Percentiles rank a stretch among this genome's conserved stretches.
phyloP scores from a whole-genome alignment of 2,888 invertebrate species.

The Hesperia comma region DNA sequence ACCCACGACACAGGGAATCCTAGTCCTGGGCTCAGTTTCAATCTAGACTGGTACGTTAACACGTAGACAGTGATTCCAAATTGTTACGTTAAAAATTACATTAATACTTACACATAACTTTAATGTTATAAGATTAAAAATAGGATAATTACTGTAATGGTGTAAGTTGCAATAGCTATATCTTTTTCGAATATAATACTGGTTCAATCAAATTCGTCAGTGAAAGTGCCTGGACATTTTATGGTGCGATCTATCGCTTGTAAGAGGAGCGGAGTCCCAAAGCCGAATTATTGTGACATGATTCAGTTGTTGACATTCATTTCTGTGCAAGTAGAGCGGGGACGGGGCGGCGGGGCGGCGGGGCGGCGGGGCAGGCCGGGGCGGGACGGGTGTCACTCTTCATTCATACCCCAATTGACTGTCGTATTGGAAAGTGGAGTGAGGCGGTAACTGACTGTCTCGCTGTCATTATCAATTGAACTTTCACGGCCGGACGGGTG shows the following conservation, averaged over 20 bases:
- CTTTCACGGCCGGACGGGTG: conserved; percentile 31
- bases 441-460: conserved; percentile 22
- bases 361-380: background rate
- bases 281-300: conserved; percentile 35
- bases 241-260: background rate
- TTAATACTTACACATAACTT: no score
- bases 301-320: conserved; percentile 35
- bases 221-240: background rate
- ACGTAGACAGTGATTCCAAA: no score
- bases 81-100: no score
- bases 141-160: no score
- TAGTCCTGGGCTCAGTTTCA: no score
- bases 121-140: no score
- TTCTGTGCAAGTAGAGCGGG: conserved; percentile 31
- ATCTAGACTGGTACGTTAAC: no score
- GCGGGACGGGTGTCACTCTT: conserved; percentile 37
- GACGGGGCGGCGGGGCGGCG: conserved; percentile 16
- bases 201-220: no score
- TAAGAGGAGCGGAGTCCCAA: background rate
- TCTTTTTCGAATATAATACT: no score
- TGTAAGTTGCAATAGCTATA: no score
- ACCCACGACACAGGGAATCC: no score
- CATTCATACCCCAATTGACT: conserved; percentile 31
- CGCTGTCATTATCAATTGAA: conserved; percentile 31
- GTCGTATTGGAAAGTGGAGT: conserved; percentile 30